These are phyloP conservation scores for Helogale parvula DNA, from an alignment of 2,113 vertebrate genomes.

Conservation along the genomic window DNA sequence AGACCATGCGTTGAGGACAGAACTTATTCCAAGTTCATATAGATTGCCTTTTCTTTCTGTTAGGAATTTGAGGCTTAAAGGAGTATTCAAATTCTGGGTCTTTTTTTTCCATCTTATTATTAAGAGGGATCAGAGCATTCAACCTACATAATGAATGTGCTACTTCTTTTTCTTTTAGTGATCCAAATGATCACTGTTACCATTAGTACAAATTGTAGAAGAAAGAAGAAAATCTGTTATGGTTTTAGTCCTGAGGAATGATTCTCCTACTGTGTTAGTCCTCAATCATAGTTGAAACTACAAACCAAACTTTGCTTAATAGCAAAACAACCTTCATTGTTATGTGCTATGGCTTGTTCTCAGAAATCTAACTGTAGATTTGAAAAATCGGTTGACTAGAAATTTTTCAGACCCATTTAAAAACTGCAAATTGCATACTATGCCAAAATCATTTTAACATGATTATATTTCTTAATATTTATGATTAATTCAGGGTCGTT, in stretches of 20 bases:
- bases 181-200: not conserved
- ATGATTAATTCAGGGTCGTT: not conserved
- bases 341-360: constrained; percentile 54
- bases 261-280: not conserved
- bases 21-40: not conserved
- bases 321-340: not conserved
- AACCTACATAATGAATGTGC: not conserved
- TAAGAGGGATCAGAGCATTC: not conserved
- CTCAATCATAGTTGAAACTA: not conserved
- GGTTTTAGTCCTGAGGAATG: not conserved
- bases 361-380: constrained; percentile 72
- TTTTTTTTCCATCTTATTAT: not conserved
- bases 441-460: constrained; percentile 61
- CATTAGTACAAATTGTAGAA: not conserved
- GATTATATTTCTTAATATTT: constrained; percentile 27
- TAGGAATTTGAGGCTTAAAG: not conserved
- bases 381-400: constrained; percentile 70
- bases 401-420: constrained; percentile 66
- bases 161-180: not conserved
- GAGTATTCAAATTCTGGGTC: not conserved
- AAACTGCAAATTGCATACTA: constrained; percentile 61
- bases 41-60: not conserved
- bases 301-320: not conserved
- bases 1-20: not conserved
- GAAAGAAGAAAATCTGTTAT: not conserved